These are phyloP conservation scores for Aix galericulata DNA, from an alignment of 2,113 vertebrate species.

Conservation along the genomic window DNA sequence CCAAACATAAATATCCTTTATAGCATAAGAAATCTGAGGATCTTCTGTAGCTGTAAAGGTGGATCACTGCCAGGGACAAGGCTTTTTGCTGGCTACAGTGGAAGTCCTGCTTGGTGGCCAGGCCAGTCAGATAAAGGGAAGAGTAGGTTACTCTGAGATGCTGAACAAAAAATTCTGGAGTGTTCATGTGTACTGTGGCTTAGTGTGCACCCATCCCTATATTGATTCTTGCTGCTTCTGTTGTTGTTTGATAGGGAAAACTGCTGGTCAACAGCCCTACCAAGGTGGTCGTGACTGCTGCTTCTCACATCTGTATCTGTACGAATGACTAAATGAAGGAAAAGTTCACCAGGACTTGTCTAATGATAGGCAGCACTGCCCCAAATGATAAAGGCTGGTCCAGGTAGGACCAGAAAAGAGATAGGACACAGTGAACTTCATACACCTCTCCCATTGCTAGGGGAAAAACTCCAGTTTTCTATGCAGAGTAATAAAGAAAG, in stretches of 20 bases:
- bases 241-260: not conserved
- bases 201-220: not conserved
- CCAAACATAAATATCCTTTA: not conserved
- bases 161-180: not conserved
- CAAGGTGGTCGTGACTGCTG: not conserved
- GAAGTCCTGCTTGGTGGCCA: not conserved
- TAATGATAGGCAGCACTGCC: not conserved
- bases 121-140: not conserved
- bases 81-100: not conserved
- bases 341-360: not conserved
- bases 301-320: not conserved
- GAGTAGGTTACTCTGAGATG: not conserved
- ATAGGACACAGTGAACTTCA: not conserved
- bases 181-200: not conserved
- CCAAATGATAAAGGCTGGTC: not conserved
- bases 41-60: not conserved
- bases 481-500: not conserved
- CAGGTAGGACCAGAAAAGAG: not conserved
- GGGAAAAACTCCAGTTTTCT: not conserved
- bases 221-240: not conserved
- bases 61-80: not conserved
- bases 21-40: constrained; percentile 2
- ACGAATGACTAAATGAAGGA: not conserved
- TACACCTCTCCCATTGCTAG: not conserved
- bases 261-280: not conserved